Percentiles rank a stretch among this genome's conserved stretches.
Conservation (phyloP, 2,113 vertebrate genomes). For the Cololabis saira region DNA sequence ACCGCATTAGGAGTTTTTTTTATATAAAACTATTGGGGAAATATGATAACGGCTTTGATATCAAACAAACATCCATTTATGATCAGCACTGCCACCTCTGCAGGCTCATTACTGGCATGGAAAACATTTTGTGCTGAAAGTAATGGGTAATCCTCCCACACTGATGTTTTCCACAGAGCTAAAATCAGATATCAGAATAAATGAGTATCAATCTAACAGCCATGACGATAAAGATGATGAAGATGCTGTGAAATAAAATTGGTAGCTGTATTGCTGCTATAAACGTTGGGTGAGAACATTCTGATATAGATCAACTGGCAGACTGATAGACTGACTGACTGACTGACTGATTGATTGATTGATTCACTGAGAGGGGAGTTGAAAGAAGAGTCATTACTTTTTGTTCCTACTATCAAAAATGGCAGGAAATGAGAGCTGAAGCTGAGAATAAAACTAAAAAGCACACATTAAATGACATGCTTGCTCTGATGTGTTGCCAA, state of each 20-base stretch:
- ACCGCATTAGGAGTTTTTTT: neutral
- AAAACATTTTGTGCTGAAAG: slow-evolving; percentile 26
- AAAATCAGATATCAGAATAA: slow-evolving; percentile 27
- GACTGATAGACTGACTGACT: no score
- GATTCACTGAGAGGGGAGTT: no score
- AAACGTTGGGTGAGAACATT: no score
- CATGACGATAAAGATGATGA: slow-evolving; percentile 28
- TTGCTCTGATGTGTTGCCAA: no score
- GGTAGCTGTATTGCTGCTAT: slow-evolving; percentile 1
- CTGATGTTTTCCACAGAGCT: neutral
- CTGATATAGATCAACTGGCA: no score
- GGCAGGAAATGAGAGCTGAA: neutral
- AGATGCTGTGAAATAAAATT: slow-evolving; percentile 37
- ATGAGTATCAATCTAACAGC: neutral
- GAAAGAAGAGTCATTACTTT: neutral
- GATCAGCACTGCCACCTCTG: slow-evolving; percentile 1
- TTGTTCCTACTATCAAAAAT: neutral
- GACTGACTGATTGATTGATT: no score
- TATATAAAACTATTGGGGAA: no score
- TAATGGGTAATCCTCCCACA: slow-evolving; percentile 33
- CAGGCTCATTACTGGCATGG: slow-evolving; percentile 9
- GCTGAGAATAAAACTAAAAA: neutral
- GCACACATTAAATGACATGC: no score
- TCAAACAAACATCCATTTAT: slow-evolving; percentile 12
- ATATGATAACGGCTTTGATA: neutral